Percentiles rank a stretch among this genome's conserved stretches.
Conservation (phyloP, 2,888 invertebrate species). For the Cyclophora punctaria region DNA sequence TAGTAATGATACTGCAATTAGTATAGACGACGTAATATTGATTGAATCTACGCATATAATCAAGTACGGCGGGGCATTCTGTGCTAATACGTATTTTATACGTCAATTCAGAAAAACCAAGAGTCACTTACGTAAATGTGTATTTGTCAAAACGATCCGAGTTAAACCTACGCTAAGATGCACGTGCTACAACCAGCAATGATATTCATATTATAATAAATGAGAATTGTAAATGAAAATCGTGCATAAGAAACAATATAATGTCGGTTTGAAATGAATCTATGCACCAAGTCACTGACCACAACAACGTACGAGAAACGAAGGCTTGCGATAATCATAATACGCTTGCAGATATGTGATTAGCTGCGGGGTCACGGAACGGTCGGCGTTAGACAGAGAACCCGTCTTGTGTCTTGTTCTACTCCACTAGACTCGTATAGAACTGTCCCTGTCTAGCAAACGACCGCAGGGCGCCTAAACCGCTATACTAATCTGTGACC, state of each 20-base stretch:
- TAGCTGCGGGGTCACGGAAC: slow-evolving; percentile 70
- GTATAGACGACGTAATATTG: background rate
- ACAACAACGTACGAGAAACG: slow-evolving; percentile 62
- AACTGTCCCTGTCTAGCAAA: slow-evolving; percentile 43
- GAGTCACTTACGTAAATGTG: too few species aligned
- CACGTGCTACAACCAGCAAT: slow-evolving; percentile 1
- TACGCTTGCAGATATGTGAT: slow-evolving; percentile 74
- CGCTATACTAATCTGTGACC: slow-evolving; percentile 75
- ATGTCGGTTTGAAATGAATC: slow-evolving; percentile 38
- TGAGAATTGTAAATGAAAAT: slow-evolving; percentile 29
- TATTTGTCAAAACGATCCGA: too few species aligned
- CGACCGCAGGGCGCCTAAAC: slow-evolving; percentile 70
- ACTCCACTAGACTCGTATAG: slow-evolving; percentile 23
- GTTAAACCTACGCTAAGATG: too few species aligned
- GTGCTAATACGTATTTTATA: too few species aligned
- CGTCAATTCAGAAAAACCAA: too few species aligned
- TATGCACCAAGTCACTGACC: slow-evolving; percentile 62
- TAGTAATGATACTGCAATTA: slow-evolving; percentile 8
- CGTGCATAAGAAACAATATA: slow-evolving; percentile 38
- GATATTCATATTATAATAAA: slow-evolving; percentile 19
- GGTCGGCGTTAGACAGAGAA: slow-evolving; percentile 68
- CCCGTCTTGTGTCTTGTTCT: slow-evolving; percentile 35
- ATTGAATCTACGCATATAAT: too few species aligned
- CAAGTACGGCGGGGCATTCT: too few species aligned
- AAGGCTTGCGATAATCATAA: slow-evolving; percentile 70